These are phyloP conservation scores for Nemopilema nomurai DNA, from an alignment of 30 jellyfish, hydroid and myxozoan genomes.

Conservation along the genomic window DNA sequence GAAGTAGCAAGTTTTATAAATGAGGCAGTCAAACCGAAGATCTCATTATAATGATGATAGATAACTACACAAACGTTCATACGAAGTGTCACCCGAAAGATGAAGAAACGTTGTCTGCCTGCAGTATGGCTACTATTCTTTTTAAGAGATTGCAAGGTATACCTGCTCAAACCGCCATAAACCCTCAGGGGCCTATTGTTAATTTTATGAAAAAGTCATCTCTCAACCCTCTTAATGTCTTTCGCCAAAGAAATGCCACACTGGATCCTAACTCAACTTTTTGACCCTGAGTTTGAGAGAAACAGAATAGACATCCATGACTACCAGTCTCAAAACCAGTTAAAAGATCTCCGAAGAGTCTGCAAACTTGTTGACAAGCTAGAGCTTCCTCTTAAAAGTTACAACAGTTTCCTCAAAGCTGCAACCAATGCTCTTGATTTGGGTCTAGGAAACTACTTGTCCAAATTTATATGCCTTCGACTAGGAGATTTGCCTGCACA, in stretches of 20 bases:
- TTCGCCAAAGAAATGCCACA: slow-evolving; percentile 20
- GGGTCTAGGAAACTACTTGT: slow-evolving; percentile 20
- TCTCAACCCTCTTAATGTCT: neutral
- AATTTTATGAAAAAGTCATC: neutral
- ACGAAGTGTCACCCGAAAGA: slow-evolving; percentile 24
- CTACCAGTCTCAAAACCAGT: slow-evolving; percentile 1
- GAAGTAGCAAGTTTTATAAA: slow-evolving; percentile 3
- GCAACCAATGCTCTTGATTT: slow-evolving; percentile 21
- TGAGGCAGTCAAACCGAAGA: slow-evolving; percentile 9
- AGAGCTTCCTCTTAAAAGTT: slow-evolving; percentile 33
- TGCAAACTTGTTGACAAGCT: slow-evolving; percentile 26
- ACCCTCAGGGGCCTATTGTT: neutral
- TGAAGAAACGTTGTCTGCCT: slow-evolving; percentile 10
- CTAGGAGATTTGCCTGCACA: slow-evolving; percentile 41
- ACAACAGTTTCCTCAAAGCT: slow-evolving; percentile 7
- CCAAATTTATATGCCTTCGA: slow-evolving; percentile 16
- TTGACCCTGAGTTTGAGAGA: slow-evolving; percentile 36
- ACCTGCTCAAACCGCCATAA: neutral
- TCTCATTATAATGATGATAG: slow-evolving; percentile 5
- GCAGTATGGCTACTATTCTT: slow-evolving; percentile 17
- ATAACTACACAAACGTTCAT: slow-evolving; percentile 11
- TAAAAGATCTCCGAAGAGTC: slow-evolving; percentile 12
- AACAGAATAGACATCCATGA: slow-evolving; percentile 23
- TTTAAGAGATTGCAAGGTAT: slow-evolving; percentile 15
- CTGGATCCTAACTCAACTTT: slow-evolving; percentile 15